These are phyloP conservation scores for Oreochromis tanganicae DNA, from an alignment of 2,113 vertebrate species.

Conservation along the genomic window DNA sequence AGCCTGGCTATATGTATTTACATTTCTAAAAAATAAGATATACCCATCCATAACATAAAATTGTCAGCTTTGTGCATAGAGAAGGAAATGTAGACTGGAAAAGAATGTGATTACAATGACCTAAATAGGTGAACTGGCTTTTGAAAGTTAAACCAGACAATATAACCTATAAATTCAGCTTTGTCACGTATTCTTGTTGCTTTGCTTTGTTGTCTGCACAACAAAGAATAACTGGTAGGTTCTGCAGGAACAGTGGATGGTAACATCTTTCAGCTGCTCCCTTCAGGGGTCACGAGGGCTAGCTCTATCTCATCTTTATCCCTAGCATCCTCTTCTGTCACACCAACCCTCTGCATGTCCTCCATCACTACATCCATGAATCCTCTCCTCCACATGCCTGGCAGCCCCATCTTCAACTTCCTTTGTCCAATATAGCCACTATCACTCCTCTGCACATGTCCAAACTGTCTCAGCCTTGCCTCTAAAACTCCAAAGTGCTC, in stretches of 20 bases:
- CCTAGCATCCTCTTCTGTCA: not conserved
- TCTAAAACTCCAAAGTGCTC: not conserved
- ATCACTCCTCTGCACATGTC: not conserved
- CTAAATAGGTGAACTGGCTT: not conserved
- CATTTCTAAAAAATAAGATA: not conserved
- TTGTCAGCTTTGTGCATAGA: not conserved
- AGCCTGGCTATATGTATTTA: not conserved
- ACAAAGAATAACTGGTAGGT: not conserved
- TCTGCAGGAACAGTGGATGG: not conserved
- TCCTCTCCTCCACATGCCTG: not conserved
- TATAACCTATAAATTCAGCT: not conserved
- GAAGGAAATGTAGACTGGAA: no score
- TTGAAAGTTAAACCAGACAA: not conserved
- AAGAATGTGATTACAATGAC: not conserved
- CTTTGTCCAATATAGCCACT: not conserved
- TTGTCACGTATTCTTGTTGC: not conserved
- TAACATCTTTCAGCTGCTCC: not conserved
- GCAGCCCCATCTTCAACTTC: not conserved
- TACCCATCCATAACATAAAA: not conserved
- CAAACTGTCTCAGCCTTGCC: not conserved
- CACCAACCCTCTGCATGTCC: not conserved
- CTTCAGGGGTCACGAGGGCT: not conserved
- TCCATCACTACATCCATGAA: not conserved
- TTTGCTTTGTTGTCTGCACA: not conserved
- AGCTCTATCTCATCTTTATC: not conserved